Base-by-base conservation (phyloP, 2,888 invertebrate genomes). In the Netelia melanura region DNA sequence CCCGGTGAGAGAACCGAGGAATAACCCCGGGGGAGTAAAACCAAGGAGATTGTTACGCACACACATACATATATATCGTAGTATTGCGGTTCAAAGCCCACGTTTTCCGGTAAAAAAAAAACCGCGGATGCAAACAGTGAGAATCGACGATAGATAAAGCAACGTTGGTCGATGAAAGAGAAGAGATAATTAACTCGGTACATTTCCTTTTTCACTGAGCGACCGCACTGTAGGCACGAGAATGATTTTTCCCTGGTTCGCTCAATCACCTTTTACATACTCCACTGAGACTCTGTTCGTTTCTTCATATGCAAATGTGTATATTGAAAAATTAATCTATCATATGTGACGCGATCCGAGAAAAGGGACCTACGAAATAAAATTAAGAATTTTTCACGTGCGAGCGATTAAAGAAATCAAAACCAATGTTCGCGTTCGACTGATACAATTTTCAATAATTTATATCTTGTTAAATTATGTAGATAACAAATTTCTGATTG, bases 21-120 rank as follows among this genome's bases (percentile, higher is more conserved):
- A 70, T 38, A 70, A 70, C 30, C 70, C 70, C 5, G 14, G 30
- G 38, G 30, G 14, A 56, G 56, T 70, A 70, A 70, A 70, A 70
- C 10, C 54, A 6, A 70, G 30, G n/a, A 14, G n/a, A 56, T 8
- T 48, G 38, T 44, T 67, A 23, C 48, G 1, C 14, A 9, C 21
- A 9, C 11, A 14, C 30, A 17, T 10, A 67, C 48, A 43, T 3
- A 52, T 8, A 52, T 30, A 30, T 30, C 30, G 30, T 21, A 17
- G 1, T 61, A 61, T 61, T 9, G 61, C 25, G 56, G 17, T 61
- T 25, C 61, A 3, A 61, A 11, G 23, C 17, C 3, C 61, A 23
- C 23, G 23, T 61, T 61, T 23, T 61, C 23, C 61, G 17, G 61
- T 10, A 17, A 17, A 17, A 17, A 61, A 61, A 61, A 61, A 61